Percentiles rank a stretch among this genome's conserved stretches.
These are phyloP conservation scores for Adoxophyes honmai DNA, from an alignment of 1,140 invertebrate genomes.

Conservation along the genomic window DNA sequence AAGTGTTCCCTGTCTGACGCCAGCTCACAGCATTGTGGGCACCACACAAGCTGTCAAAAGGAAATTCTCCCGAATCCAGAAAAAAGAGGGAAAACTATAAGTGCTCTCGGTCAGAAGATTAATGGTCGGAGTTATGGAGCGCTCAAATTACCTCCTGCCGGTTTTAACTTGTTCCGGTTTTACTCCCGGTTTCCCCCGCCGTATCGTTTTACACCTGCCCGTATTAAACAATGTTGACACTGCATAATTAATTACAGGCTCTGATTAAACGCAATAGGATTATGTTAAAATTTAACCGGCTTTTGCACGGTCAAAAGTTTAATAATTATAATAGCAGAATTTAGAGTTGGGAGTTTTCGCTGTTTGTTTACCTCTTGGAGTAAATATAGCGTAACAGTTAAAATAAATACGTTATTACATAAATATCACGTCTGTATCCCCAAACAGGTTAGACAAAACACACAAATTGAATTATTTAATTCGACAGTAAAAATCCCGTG, in stretches of 20 bases:
- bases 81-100: conserved; percentile 28
- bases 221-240: conserved; percentile 23
- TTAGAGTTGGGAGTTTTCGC: too few species aligned
- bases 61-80: conserved; percentile 2
- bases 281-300: neutral
- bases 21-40: too few species aligned
- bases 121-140: conserved; percentile 28
- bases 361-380: too few species aligned
- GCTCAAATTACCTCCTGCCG: conserved; percentile 23
- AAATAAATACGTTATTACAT: too few species aligned
- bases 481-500: too few species aligned
- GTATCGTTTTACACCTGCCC: conserved; percentile 33
- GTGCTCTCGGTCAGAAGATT: conserved; percentile 39
- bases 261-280: conserved; percentile 5
- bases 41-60: neutral
- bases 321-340: too few species aligned
- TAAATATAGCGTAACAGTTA: too few species aligned
- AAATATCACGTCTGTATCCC: too few species aligned
- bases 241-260: conserved; percentile 29
- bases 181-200: conserved; percentile 23
- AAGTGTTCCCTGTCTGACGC: too few species aligned
- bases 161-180: conserved; percentile 26
- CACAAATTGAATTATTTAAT: too few species aligned
- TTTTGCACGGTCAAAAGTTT: neutral
- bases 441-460: too few species aligned